Evolutionary conservation across 2,113 vertebrate species (phyloP).

Genomic region (Aleadryas rufinucha): DNA sequence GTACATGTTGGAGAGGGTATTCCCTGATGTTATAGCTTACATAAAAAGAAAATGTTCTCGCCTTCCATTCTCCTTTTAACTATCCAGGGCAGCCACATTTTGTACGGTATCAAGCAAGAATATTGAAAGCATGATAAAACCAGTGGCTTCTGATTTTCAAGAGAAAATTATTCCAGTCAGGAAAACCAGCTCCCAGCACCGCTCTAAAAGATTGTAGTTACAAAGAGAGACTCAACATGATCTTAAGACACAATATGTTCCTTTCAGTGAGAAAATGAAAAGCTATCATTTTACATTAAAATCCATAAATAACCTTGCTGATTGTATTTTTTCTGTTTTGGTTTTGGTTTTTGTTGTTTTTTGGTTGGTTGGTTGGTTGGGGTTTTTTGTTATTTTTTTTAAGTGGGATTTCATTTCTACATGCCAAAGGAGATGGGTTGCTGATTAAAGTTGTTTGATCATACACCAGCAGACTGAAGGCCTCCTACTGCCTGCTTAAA

Average conservation of each 20-base stretch:
- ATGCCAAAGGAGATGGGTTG: not conserved
- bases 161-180: not conserved
- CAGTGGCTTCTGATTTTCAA: not conserved
- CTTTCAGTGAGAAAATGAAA: slow-evolving; percentile 10
- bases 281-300: not conserved
- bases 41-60: not conserved
- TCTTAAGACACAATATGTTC: not conserved
- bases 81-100: not conserved
- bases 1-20: not conserved
- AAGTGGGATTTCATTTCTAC: not conserved
- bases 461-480: not conserved
- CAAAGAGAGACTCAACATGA: not conserved
- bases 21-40: not conserved
- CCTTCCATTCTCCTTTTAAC: not conserved
- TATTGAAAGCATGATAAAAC: not conserved
- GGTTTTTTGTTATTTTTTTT: too few species aligned
- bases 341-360: not conserved
- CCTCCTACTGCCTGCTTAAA: not conserved
- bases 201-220: not conserved
- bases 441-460: slow-evolving; percentile 13
- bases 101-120: not conserved
- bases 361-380: too few species aligned
- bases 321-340: not conserved
- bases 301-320: not conserved
- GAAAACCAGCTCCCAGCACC: not conserved